Evolutionary conservation across 1,140 invertebrate species (phyloP).

Genomic region (Lasioglossum albipes): DNA sequence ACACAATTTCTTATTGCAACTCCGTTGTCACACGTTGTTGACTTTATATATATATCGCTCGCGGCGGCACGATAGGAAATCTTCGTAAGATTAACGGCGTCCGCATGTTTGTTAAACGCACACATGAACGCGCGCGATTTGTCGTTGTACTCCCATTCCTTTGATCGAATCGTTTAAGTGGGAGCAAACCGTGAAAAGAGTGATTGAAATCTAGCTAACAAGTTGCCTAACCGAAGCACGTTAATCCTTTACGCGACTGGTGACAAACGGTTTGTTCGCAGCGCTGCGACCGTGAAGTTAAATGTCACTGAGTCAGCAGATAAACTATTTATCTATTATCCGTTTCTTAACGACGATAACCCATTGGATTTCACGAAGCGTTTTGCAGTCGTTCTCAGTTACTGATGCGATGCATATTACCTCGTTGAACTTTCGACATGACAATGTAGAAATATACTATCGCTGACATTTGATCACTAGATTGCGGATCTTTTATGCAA

Average conservation of each 20-base stretch:
- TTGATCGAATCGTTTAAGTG: background rate
- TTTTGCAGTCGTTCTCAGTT: background rate
- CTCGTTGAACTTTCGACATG: too few species aligned
- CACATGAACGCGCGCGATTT: background rate
- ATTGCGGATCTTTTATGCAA: too few species aligned
- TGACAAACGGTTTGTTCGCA: too few species aligned
- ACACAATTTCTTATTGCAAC: background rate
- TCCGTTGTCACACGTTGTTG: background rate
- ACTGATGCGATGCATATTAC: background rate
- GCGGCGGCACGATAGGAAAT: background rate
- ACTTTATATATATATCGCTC: slow-evolving; percentile 9
- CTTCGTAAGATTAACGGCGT: background rate
- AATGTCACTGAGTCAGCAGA: background rate
- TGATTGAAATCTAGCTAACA: too few species aligned
- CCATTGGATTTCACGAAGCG: background rate
- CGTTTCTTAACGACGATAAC: background rate
- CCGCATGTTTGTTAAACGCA: background rate
- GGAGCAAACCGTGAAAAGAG: background rate
- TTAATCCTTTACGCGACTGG: background rate
- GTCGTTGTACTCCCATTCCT: background rate
- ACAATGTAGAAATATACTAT: too few species aligned
- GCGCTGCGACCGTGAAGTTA: background rate
- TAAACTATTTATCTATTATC: background rate
- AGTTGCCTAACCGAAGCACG: background rate
- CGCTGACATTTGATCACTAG: too few species aligned